Base-by-base conservation (phyloP, 2,113 vertebrate species). In the Chaetodon auriga region DNA sequence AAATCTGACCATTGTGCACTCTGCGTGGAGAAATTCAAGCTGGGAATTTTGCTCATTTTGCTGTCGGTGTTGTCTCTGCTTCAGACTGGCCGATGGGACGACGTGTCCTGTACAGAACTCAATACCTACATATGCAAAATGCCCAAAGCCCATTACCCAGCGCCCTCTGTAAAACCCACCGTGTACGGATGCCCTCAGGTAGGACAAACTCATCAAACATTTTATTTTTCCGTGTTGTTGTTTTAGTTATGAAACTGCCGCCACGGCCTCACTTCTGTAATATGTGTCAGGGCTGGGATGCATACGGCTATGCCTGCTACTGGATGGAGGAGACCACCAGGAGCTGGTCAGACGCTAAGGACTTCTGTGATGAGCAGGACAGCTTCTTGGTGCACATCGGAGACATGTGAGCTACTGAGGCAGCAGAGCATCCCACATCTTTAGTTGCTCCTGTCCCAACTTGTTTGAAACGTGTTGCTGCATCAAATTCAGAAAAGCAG, bases 121-220 rank as follows among this genome's bases (percentile, higher is more conserved):
- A 96, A 96, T 62, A 93, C 88, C 23, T 96, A 93, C 84, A 82
- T 95, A 12, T 96, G 96, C 88, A 96, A 96, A 87, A 90, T 36
- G 87, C 74, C 93, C 19, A 96, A 93, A 93, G 93, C 68, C 3
- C 96, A 96, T 75, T 96, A 95, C 78, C 94, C 94, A 6, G 5
- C 82, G 6, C 95, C 96, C 11, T 96, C 96, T 4, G 88, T 94
- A 0, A 54, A 81, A 30, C 95, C 96, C 81, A 96, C 95, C 0
- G 80, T 84, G 7, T 95, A 95, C 1, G 95, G 95, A 64, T 96
- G 96, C 65, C 88, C 92, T 75, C 84, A 93, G 95, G 95, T 96
- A 66, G 65, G 62, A 54, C 21, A 7, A 43, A 57, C 43, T 3
- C n/a, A 23, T 2, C 49, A 68, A 11, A 13, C 6, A 1, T 14